Percentiles rank a stretch among this genome's conserved stretches.
phyloP scores from a whole-genome alignment of 2,888 invertebrate genomes.

The Sphecodes monilicornis region DNA sequence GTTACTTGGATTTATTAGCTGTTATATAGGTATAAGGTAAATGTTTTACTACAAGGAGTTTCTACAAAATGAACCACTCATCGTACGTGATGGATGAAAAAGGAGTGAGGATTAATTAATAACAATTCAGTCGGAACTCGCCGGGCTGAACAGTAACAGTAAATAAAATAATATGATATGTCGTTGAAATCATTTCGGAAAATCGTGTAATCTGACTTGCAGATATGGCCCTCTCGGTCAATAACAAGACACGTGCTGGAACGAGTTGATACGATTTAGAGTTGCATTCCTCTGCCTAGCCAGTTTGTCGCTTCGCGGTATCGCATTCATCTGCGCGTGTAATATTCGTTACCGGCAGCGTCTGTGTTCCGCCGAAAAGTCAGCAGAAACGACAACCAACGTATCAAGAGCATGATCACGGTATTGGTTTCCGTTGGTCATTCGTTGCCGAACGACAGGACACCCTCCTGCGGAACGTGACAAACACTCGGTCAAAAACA shows the following conservation, averaged over 20 bases:
- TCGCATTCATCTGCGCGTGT: not conserved
- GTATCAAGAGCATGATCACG: constrained; percentile 28
- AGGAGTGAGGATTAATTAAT: no score
- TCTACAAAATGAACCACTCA: no score
- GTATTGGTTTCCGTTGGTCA: constrained; percentile 33
- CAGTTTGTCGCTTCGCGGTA: not conserved
- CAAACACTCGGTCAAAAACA: constrained; percentile 24
- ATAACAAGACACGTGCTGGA: not conserved
- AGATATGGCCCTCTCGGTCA: not conserved
- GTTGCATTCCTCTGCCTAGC: not conserved
- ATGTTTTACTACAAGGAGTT: no score
- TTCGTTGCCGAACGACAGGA: constrained; percentile 14
- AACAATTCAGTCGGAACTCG: no score
- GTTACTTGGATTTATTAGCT: no score
- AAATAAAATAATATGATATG: no score
- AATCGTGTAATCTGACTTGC: not conserved
- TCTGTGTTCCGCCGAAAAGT: not conserved
- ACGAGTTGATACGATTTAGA: not conserved
- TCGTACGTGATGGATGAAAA: no score
- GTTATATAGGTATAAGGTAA: no score
- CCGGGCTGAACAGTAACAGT: no score
- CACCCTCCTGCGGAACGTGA: not conserved
- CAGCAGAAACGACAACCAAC: constrained; percentile 6
- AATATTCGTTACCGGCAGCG: not conserved
- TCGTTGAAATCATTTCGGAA: no score